These are phyloP conservation scores for Drosophila trapezifrons DNA, from an alignment of 1,140 invertebrate species.

Conservation along the genomic window DNA sequence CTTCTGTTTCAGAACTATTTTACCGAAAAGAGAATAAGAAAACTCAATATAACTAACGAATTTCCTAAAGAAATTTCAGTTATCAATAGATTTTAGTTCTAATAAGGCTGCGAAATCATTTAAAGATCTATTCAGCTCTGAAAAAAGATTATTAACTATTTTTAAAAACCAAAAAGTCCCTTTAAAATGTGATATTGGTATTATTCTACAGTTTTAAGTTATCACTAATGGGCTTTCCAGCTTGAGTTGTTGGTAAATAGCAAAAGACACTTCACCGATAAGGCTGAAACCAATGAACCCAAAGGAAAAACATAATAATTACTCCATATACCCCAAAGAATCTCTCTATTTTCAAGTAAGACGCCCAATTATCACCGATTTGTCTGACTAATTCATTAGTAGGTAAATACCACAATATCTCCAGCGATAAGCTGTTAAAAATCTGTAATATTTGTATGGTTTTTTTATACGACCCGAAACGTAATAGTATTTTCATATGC, in stretches of 20 bases:
- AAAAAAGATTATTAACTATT: too few species aligned
- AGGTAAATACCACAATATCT: constrained; percentile 5
- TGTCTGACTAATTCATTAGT: constrained; percentile 19
- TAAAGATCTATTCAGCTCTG: neutral
- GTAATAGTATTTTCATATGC: constrained; percentile 31
- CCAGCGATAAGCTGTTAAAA: constrained; percentile 1
- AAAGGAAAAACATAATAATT: neutral
- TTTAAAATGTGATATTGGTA: too few species aligned
- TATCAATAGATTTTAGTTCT: neutral
- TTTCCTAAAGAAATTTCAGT: neutral
- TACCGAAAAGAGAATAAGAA: neutral
- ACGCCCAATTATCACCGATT: constrained; percentile 1
- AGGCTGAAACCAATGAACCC: neutral
- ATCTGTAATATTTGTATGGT: constrained; percentile 19
- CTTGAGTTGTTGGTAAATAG: neutral
- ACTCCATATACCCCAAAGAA: neutral
- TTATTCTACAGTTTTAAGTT: neutral
- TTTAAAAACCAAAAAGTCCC: too few species aligned
- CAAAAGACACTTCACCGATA: neutral
- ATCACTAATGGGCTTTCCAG: neutral
- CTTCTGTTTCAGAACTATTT: neutral
- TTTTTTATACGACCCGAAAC: constrained; percentile 3
- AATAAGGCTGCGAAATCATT: neutral
- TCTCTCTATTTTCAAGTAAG: neutral
- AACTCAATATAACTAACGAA: neutral